A percentile compares a stretch with the other conserved stretches of the same genome.
Conservation (phyloP, 2,888 invertebrate species). For the Schrankia costaestrigalis region DNA sequence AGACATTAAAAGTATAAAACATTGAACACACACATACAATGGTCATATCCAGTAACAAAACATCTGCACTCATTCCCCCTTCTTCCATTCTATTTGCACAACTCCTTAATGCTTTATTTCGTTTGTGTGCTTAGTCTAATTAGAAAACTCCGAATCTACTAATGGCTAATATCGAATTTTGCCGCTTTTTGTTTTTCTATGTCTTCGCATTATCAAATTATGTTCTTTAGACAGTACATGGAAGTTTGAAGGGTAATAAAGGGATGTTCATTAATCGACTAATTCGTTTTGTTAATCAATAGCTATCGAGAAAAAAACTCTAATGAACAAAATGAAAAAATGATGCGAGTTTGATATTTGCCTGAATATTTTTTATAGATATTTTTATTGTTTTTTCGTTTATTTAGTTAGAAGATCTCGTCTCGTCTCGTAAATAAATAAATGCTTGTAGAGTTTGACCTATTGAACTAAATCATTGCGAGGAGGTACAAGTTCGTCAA, state of each 20-base stretch:
- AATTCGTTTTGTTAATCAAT: too few species aligned
- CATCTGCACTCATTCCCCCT: slow-evolving; percentile 48
- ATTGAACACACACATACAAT: slow-evolving; percentile 1
- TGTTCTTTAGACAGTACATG: slow-evolving; percentile 26
- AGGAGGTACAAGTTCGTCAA: slow-evolving; percentile 49
- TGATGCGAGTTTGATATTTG: too few species aligned
- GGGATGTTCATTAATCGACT: slow-evolving; percentile 5
- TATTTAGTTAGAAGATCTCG: too few species aligned
- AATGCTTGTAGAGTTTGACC: slow-evolving; percentile 6
- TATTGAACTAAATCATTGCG: slow-evolving; percentile 26
- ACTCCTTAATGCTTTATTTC: slow-evolving; percentile 79
- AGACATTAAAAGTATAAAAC: too few species aligned
- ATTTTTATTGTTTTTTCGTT: too few species aligned
- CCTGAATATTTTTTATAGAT: too few species aligned
- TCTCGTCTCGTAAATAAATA: too few species aligned
- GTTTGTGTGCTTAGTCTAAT: slow-evolving; percentile 76
- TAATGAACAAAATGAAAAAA: too few species aligned
- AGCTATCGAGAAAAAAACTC: too few species aligned
- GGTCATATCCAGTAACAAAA: slow-evolving; percentile 33
- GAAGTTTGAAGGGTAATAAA: slow-evolving; percentile 12
- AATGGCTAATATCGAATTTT: slow-evolving; percentile 69
- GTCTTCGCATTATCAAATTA: slow-evolving; percentile 36
- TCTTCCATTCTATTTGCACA: slow-evolving; percentile 69
- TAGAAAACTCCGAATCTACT: slow-evolving; percentile 72
- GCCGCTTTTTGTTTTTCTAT: slow-evolving; percentile 47